Evolutionary conservation across 2,888 invertebrate species (phyloP), one percentile per base, ranked within the genome.

Genomic region (Phortica magna): DNA sequence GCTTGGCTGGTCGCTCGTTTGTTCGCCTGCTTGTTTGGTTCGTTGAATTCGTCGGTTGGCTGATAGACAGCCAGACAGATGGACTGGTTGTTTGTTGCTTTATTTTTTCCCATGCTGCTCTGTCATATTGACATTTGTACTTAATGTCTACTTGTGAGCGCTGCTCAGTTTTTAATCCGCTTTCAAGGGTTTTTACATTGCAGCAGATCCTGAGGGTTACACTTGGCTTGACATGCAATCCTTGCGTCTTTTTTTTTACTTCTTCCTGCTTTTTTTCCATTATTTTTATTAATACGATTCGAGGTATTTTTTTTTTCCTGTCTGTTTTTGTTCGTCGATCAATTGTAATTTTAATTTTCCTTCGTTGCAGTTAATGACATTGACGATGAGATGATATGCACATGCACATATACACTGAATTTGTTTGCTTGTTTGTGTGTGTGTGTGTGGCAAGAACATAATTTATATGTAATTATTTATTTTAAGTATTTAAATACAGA

Each of bases 401-500:
- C 10, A 12, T n/a, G 2, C 31, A 31, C 41, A 22, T 43, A 31
- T 10, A 14, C 39, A 10, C 22, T 39, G 42, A 6, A 12, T 48
- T 2, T 5, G 48, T 14, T 1, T 48, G 10, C 2, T 48, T 14
- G 9, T 14, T 48, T 48, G 48, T 9, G 10, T 48, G 14, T 48
- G 9, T 5, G 2, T 14, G 5, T 48, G 2, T 22, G 19, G 19
- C 61, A 61, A 61, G 74, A 12, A 80, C 85, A 83, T 75, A 85
- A 87, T 86, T 86, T 87, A 86, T 87, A 85, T 84, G 87, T 87
- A 87, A 86, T 86, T 87, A 86, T 87, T 87, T 86, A 83, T 83
- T 82, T 86, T 80, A 83, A 82, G 84, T 82, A 84, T 84, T 80
- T 84, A 83, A 78, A 81, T 53, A 31, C 53, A 14, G 14, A 12